Evolutionary conservation across 2,888 invertebrate genomes (phyloP).

Genomic region (Timema cristinae): DNA sequence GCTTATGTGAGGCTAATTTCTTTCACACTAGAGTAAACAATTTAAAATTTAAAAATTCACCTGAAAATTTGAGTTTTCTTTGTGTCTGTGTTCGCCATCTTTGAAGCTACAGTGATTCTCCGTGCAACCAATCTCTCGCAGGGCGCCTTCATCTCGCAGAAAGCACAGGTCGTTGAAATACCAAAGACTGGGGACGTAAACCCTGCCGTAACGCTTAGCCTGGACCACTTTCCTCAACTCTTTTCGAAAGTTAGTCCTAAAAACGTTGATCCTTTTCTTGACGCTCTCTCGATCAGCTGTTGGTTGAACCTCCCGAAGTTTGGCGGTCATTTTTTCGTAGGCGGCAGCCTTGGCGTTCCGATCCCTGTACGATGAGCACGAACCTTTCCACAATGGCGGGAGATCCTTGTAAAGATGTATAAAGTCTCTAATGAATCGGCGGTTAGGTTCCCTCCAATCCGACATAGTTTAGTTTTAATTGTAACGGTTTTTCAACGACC

Average conservation of each 20-base stretch:
- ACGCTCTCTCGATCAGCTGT: constrained; percentile 29
- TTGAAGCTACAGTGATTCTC: too few relatives aligned
- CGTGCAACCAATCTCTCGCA: neutral
- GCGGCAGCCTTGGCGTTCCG: constrained; percentile 25
- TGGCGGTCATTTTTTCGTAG: constrained; percentile 28
- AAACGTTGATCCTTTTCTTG: constrained; percentile 30
- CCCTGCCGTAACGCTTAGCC: neutral
- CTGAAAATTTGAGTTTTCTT: too few relatives aligned
- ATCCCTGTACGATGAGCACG: constrained; percentile 27
- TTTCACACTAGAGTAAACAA: too few relatives aligned
- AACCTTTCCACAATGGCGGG: constrained; percentile 31
- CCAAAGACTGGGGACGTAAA: constrained; percentile 30
- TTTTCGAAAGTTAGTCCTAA: constrained; percentile 31
- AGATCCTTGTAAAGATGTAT: constrained; percentile 26
- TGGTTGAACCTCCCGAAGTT: constrained; percentile 28
- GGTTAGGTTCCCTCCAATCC: neutral
- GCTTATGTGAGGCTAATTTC: too few relatives aligned
- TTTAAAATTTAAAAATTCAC: too few relatives aligned
- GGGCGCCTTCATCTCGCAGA: neutral
- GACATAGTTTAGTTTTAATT: neutral
- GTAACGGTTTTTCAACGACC: too few relatives aligned
- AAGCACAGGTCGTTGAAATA: constrained; percentile 30
- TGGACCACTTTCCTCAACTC: constrained; percentile 26
- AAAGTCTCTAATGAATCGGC: constrained; percentile 22
- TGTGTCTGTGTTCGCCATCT: too few relatives aligned